Base-by-base conservation (phyloP, 37 sponge, comb jelly and placozoan species). In the Tethya wilhelma region DNA sequence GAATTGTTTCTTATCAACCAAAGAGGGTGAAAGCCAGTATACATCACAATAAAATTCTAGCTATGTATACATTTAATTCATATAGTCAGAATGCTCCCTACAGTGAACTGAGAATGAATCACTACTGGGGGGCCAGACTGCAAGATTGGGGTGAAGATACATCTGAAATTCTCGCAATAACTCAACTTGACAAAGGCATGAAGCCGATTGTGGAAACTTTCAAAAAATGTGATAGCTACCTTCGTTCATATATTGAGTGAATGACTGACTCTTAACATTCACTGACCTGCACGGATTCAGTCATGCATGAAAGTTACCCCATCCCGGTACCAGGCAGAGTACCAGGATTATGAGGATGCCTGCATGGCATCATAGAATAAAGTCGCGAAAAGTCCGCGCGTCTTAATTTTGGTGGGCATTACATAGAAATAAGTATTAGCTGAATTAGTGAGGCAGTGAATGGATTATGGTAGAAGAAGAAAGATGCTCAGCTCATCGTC, bases 131-230 rank as follows among this genome's bases (percentile, higher is more conserved):
- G 7, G 89, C 89, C 11, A 71, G 93, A 39, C 71, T 88, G 7
- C 93, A 93, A 67, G 79, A 89, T 59, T 93, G 93, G 93, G 93
- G 93, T 4, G 71, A 71, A 58, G 93, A 93, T 42, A 89, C 93
- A 0, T 72, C 76, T 9, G 56, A 88, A 25, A 71, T 80, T 37
- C 39, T 93, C 28, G 56, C 56, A 1, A 84, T 30, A 42, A 93
- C 93, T 1, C n/a, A 39, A 25, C 38, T 26, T n/a, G 93, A 93
- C 64, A 39, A 25, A 9, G 26, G 81, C 43, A 80, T 87, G 77
- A 56, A 81, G 37, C 44, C 81, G 3, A 81, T 87, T 29, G 73
- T 87, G 30, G 22, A 39, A n/a, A 32, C 82, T 44, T 81, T 81
- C 33, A 81, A 72, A 41, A 38, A 71, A 19, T 81, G 82, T 60